Base-by-base conservation (phyloP, 2,888 invertebrate species). In the Agrilus cyanescens region DNA sequence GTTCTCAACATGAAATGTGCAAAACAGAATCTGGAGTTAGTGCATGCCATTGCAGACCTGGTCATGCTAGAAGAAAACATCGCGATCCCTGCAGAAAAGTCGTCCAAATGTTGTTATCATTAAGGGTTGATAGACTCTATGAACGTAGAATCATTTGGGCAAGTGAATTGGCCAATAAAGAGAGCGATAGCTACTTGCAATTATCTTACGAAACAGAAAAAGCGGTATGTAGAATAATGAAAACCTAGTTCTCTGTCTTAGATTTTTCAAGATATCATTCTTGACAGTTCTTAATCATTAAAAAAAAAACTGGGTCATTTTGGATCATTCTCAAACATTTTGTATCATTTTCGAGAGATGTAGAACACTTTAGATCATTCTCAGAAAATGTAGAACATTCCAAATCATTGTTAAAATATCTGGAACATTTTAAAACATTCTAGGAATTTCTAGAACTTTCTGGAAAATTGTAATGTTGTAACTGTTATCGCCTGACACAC, bases 21-120 rank as follows among this genome's bases (percentile, higher is more conserved):
- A 76, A 82, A 47, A 93, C 90, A 0, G 88, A 88, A 65, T 84
- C 72, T 63, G 80, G 89, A 2, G 88, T 91, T 1, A 90, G 89
- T 2, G 85, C 88, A 46, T 91, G 91, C 53, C 85, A 87, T 50
- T 91, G 91, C 58, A 71, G 86, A 44, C 85, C 90, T 4, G 90
- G 82, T 0, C 79, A 75, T 56, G 80, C 81, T 0, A 66, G 87
- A 13, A 68, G 82, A 12, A 75, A 78, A 37, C 82, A 82, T 56
- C 67, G 87, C 3, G 85, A 85, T 52, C 83, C 83, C 0, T 89
- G 89, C 58, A 70, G 85, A 16, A 72, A 82, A 47, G 82, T 88
- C 4, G 82, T 88, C 12, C 80, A 88, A 0, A 74, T 93, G 46
- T 72, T 85, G 2, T 70, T 91, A 50, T 84, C 85, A 6, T 65